Conservation (phyloP, 2,888 invertebrate species). For the Pinctada fucata region DNA sequence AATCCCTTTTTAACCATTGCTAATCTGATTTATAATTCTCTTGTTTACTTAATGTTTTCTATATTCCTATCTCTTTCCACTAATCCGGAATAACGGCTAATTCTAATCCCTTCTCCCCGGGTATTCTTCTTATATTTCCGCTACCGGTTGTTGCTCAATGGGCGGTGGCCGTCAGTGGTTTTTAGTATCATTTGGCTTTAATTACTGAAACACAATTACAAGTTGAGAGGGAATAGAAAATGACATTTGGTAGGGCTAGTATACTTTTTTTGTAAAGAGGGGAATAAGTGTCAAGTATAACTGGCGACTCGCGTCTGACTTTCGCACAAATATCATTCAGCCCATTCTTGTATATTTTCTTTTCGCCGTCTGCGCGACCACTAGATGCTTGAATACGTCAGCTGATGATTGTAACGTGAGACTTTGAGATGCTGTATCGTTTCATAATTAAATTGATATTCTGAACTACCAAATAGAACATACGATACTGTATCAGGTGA, state of each 20-base stretch:
- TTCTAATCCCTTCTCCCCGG: neutral
- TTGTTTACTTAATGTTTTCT: neutral
- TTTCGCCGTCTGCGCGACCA: neutral
- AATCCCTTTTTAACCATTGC: too few relatives aligned
- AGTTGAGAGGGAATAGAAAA: neutral
- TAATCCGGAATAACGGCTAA: neutral
- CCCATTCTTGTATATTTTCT: neutral
- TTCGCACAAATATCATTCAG: constrained; percentile 3
- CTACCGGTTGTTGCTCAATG: neutral
- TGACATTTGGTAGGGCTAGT: neutral
- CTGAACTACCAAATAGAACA: neutral
- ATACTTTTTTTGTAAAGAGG: constrained; percentile 9
- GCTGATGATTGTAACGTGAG: neutral
- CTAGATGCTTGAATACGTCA: neutral
- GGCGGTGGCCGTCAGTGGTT: neutral
- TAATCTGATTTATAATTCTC: too few relatives aligned
- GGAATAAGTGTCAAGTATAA: constrained; percentile 29
- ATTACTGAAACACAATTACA: neutral
- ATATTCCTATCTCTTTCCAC: neutral
- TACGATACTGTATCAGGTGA: too few relatives aligned
- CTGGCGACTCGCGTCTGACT: constrained; percentile 32
- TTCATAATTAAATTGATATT: neutral
- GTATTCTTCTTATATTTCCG: neutral
- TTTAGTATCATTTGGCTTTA: neutral
- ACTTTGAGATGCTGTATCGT: neutral